These are phyloP conservation scores for Platypus cylindrus DNA, from an alignment of 2,888 invertebrate genomes.

Conservation along the genomic window DNA sequence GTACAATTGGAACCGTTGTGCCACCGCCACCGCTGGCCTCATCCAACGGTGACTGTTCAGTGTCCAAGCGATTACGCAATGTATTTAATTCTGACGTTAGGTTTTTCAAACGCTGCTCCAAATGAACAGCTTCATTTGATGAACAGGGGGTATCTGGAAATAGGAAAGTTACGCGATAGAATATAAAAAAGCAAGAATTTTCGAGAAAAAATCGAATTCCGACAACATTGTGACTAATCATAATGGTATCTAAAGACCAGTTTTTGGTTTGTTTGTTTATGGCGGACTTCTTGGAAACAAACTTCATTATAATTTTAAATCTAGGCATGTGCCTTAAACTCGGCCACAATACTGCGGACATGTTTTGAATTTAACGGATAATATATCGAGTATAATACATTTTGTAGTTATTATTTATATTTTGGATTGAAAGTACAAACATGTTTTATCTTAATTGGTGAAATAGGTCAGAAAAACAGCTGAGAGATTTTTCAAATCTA, in stretches of 20 bases:
- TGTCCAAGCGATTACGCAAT: slow-evolving; percentile 78
- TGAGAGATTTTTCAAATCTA: too few species aligned
- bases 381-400: too few species aligned
- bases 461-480: too few species aligned
- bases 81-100: slow-evolving; percentile 86
- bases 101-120: slow-evolving; percentile 82
- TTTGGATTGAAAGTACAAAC: too few species aligned
- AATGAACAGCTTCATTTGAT: slow-evolving; percentile 85
- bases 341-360: background rate
- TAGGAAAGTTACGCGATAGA: slow-evolving; percentile 4
- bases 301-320: slow-evolving; percentile 1
- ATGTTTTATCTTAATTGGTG: too few species aligned
- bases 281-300: background rate
- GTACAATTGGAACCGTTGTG: slow-evolving; percentile 12
- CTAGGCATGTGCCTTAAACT: background rate
- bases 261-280: background rate
- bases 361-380: background rate
- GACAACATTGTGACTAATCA: background rate
- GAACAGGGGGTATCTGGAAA: slow-evolving; percentile 83
- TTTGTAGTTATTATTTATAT: too few species aligned
- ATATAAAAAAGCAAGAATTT: too few species aligned
- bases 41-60: slow-evolving; percentile 42
- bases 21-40: slow-evolving; percentile 33
- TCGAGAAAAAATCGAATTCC: background rate
- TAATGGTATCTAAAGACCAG: too few species aligned